Percentiles rank a stretch among this genome's conserved stretches.
These are phyloP conservation scores for Piscicola geometra DNA, from an alignment of 2,888 invertebrate genomes.

Conservation along the genomic window DNA sequence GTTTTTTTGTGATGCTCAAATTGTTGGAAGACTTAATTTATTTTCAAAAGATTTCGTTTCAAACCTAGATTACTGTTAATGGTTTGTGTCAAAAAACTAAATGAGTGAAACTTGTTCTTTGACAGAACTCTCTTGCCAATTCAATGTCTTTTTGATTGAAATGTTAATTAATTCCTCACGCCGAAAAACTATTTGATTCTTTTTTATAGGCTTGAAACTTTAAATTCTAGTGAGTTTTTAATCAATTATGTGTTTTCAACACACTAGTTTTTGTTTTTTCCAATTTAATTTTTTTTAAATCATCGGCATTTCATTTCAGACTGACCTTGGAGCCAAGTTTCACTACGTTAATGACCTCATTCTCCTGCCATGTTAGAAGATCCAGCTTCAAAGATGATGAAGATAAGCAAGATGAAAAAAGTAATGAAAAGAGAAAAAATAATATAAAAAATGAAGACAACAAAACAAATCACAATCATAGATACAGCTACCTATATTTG, in stretches of 20 bases:
- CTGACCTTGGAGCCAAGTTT: slow-evolving; percentile 1
- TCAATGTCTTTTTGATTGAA: too few relatives aligned
- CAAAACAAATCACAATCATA: neutral
- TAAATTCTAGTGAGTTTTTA: neutral
- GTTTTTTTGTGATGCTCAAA: too few relatives aligned
- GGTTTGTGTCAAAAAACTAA: too few relatives aligned
- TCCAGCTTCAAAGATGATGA: neutral
- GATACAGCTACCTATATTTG: neutral
- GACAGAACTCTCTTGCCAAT: too few relatives aligned
- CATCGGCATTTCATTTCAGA: neutral
- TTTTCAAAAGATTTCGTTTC: too few relatives aligned
- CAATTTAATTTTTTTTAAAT: neutral
- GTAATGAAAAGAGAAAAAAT: neutral
- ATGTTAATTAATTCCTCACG: too few relatives aligned
- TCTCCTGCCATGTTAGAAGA: slow-evolving; percentile 12
- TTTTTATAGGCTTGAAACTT: neutral
- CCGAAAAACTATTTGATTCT: too few relatives aligned
- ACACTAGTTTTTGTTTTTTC: neutral
- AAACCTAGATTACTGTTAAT: too few relatives aligned
- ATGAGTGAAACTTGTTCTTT: too few relatives aligned
- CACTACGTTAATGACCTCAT: neutral
- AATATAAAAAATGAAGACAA: neutral
- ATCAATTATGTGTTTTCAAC: neutral
- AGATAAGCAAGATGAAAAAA: neutral
- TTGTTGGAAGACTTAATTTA: too few relatives aligned